phyloP scores from a whole-genome alignment of 1,140 invertebrate species.

The Cherax quadricarinatus region DNA sequence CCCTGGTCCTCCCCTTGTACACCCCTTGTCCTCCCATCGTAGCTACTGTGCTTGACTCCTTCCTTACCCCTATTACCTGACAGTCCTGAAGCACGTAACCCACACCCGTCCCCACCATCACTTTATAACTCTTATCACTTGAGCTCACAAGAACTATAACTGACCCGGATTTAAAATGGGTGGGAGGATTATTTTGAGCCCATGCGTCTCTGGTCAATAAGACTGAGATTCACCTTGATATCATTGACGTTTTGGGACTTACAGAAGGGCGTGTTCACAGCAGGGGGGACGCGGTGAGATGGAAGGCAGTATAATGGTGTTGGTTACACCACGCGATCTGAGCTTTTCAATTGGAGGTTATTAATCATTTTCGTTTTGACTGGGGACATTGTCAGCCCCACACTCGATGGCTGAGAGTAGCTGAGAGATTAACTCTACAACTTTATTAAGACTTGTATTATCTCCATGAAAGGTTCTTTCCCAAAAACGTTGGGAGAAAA shows the following conservation, averaged over 20 bases:
- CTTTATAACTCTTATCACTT: slow-evolving; percentile 24
- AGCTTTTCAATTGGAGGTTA: slow-evolving; percentile 62
- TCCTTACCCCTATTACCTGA: slow-evolving; percentile 31
- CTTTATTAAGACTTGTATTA: slow-evolving; percentile 36
- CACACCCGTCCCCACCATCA: neutral
- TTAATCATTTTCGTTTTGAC: slow-evolving; percentile 67
- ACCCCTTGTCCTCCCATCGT: slow-evolving; percentile 4
- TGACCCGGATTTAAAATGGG: neutral
- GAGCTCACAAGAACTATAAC: neutral
- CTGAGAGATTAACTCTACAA: slow-evolving; percentile 38
- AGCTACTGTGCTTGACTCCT: slow-evolving; percentile 44
- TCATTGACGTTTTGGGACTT: slow-evolving; percentile 12
- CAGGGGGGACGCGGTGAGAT: slow-evolving; percentile 2
- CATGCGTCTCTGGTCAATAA: slow-evolving; percentile 2
- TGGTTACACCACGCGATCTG: slow-evolving; percentile 61
- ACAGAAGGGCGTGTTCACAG: neutral
- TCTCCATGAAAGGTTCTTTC: too few species aligned
- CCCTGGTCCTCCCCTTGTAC: neutral
- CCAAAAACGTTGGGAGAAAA: too few species aligned
- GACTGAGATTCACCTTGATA: slow-evolving; percentile 9
- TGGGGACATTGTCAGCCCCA: slow-evolving; percentile 46
- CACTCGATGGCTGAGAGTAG: slow-evolving; percentile 40
- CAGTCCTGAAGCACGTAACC: neutral
- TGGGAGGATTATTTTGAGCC: neutral
- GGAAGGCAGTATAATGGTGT: slow-evolving; percentile 55